Evolutionary conservation across 2,797 vertebrate species (phyloP).

Genomic region (Malurus splendens): DNA sequence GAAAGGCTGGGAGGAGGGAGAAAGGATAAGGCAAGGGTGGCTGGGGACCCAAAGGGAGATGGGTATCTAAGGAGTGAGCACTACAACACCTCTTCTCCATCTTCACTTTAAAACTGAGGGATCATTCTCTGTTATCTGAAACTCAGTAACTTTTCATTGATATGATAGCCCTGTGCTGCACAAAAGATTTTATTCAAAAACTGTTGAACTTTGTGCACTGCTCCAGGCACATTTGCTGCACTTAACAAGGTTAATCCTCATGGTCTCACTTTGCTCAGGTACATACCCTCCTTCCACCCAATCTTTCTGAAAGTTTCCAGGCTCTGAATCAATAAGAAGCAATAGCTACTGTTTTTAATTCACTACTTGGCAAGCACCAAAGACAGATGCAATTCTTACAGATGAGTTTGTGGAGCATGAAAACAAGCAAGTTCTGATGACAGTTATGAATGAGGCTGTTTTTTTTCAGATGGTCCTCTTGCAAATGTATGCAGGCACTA

Average conservation of each 20-base stretch:
- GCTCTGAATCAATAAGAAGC: neutral
- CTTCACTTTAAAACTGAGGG: neutral
- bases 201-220: neutral
- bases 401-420: constrained; percentile 24
- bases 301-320: neutral
- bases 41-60: neutral
- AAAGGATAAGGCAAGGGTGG: neutral
- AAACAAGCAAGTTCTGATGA: constrained; percentile 23
- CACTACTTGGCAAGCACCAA: neutral
- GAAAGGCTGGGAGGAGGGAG: neutral
- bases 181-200: neutral
- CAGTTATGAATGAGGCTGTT: constrained; percentile 9
- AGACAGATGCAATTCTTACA: neutral
- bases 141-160: neutral
- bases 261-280: neutral
- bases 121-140: neutral
- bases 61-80: neutral
- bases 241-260: neutral
- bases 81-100: neutral
- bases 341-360: neutral
- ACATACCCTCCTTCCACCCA: neutral
- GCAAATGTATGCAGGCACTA: neutral
- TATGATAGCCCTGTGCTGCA: neutral
- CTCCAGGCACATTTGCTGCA: neutral
- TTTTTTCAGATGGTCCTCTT: neutral